Base-by-base conservation (phyloP, 2,797 vertebrate species). In the Gymnothorax reevesii region DNA sequence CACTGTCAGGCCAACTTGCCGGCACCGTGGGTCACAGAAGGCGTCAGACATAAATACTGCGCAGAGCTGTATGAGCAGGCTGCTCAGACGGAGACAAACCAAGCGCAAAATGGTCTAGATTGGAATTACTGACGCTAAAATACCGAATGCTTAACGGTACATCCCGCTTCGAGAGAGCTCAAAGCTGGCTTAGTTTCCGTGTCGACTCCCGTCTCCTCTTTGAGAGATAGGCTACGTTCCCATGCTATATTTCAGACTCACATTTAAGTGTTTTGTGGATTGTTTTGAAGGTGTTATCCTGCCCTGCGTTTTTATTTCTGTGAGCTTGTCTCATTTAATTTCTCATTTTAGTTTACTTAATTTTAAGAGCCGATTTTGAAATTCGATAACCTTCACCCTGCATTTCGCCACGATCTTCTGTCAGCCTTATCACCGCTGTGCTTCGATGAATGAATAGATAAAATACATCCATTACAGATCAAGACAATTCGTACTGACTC, bases 181-280 rank as follows among this genome's bases (percentile, higher is more conserved):
- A n/a, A 83, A 84, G 88, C 82, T 87, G 90, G 87, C 89, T 87
- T 85, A 88, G 84, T 85, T 89, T 91, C 66, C 86, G 88, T 87
- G 89, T 90, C 83, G 87, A 82, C 88, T 83, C 88, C 87, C 87
- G 89, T 84, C 91, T 93, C 91, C 93, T 92, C 93, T 91, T 90
- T 88, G 89, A 92, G 93, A 92, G 91, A 91, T 91, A 91, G 87
- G n/a, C n/a, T n/a, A n/a, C n/a, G 93, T 91, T 94, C 96, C 88
- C 96, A 98, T 98, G 98, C 97, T 97, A 97, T 99, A 98, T 97
- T 98, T 99, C 96, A 97, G 98, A 96, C 98, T 98, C 93, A 97
- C 97, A 96, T 98, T 98, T 94, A 98, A 98, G 97, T 98, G 97
- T 95, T 98, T 99, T 95, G 97, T 99, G 94, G 98, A 99, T 96